phyloP scores from a whole-genome alignment of 2,113 vertebrate genomes.

The Empidonax traillii region DNA sequence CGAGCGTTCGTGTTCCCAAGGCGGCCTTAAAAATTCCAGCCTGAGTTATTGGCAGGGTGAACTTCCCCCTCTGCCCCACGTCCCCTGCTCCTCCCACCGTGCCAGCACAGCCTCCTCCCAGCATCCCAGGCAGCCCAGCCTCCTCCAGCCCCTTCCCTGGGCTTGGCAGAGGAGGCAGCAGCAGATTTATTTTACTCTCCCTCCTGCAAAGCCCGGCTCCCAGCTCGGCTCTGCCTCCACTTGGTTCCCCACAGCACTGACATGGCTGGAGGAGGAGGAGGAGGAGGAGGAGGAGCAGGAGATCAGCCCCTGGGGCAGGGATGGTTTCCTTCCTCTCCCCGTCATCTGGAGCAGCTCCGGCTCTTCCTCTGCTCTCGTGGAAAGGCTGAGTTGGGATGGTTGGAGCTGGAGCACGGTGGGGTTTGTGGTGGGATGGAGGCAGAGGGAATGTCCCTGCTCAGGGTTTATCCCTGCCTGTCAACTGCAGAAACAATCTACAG shows the following conservation, averaged over 20 bases:
- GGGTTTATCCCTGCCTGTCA: background rate
- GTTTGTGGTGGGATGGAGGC: background rate
- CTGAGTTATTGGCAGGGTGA: background rate
- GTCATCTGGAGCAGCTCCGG: rapidly evolving
- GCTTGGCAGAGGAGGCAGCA: background rate
- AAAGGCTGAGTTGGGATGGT: background rate
- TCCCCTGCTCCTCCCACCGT: background rate
- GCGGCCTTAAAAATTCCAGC: constrained; percentile 21
- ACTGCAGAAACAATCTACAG: background rate
- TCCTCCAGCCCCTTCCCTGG: background rate
- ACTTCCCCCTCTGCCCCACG: background rate
- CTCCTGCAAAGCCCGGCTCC: background rate
- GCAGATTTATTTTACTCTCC: background rate
- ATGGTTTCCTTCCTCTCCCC: background rate
- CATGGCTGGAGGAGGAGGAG: background rate
- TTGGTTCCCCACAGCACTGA: background rate
- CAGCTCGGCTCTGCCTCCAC: background rate
- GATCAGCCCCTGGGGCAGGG: background rate
- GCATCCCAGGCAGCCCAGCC: background rate
- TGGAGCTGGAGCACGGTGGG: background rate
- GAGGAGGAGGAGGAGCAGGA: background rate
- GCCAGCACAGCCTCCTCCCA: background rate
- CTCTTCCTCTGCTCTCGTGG: background rate
- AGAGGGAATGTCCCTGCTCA: background rate
- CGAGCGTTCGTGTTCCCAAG: background rate